Base-by-base conservation (phyloP, 2,888 invertebrate genomes). In the Cotesia congregata region DNA sequence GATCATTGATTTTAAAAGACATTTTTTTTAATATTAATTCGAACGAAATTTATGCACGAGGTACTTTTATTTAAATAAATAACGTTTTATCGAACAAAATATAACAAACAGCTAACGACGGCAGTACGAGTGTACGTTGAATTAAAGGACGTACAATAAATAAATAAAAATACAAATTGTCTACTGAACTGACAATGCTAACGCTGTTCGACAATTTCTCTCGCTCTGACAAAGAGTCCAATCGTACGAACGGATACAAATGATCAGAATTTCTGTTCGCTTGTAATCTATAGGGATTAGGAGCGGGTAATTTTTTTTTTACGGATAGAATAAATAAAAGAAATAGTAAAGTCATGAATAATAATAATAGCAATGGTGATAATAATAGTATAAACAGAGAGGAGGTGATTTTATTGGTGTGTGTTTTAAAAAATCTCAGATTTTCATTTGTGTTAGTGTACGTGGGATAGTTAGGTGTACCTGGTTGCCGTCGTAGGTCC, bases 401-500 rank as follows among this genome's bases (percentile, higher is more conserved):
- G 20, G 60, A 50, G n/a, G 30, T 60, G 60, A 38, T 70, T 70
- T 69, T 30, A 50, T 59, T n/a, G 38, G 20, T 40, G 40, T 39
- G 68, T 82, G 81, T 83, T 83, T 82, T 82, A 81, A 80, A 78
- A 82, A 12, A 50, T 50, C 30, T 30, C 20, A 20, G 20, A 50
- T 50, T 9, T 50, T 50, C 12, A 50, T 50, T 50, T 85, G 85
- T 81, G 72, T 80, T 79, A 72, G 83, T 82, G 81, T 79, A 77
- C 71, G 77, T 80, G 87, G 86, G 86, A 84, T 85, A 85, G 87
- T 83, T 79, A 75, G 85, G 86, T 87, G 91, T 95, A 96, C 96
- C 95, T 96, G 96, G 93, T 95, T 95, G 93, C 98, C 98, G 91
- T 97, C 97, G 93, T 99, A 98, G 90, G 99, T 98, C 99, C 99